phyloP scores from a whole-genome alignment of 2,888 invertebrate genomes.

The Horisme vitalbata region DNA sequence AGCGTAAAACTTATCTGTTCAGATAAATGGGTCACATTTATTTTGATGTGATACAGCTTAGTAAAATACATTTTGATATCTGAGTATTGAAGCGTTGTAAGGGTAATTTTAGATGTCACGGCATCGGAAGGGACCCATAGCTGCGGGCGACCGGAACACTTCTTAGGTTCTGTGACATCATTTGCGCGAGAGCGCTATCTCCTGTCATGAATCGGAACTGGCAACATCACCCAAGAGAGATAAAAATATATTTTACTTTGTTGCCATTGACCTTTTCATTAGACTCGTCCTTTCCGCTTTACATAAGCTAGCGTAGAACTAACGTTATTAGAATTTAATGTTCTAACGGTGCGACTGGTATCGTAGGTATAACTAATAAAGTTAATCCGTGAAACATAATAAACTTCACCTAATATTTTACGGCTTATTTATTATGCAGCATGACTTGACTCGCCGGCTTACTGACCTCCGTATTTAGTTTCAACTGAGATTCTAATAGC shows the following conservation, averaged over 20 bases:
- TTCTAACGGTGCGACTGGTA: slow-evolving; percentile 14
- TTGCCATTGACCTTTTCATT: slow-evolving; percentile 29
- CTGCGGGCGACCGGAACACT: slow-evolving; percentile 52
- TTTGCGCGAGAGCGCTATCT: slow-evolving; percentile 47
- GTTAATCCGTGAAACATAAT: slow-evolving; percentile 25
- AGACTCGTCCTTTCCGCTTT: not conserved
- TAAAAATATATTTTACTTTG: slow-evolving; percentile 43
- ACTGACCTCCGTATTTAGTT: slow-evolving; percentile 37
- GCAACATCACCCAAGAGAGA: slow-evolving; percentile 43
- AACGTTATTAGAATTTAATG: slow-evolving; percentile 25
- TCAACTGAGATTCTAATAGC: slow-evolving; percentile 30
- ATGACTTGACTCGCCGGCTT: slow-evolving; percentile 38
- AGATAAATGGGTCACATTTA: slow-evolving; percentile 31
- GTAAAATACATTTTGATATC: slow-evolving; percentile 19
- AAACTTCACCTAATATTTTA: slow-evolving; percentile 36
- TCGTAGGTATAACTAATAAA: slow-evolving; percentile 19
- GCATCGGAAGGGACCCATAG: slow-evolving; percentile 51
- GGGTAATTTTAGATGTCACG: slow-evolving; percentile 41
- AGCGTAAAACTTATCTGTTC: slow-evolving; percentile 31
- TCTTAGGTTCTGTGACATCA: slow-evolving; percentile 43
- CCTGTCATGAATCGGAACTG: slow-evolving; percentile 39
- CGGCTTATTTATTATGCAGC: slow-evolving; percentile 31
- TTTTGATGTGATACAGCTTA: slow-evolving; percentile 23
- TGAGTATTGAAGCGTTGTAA: slow-evolving; percentile 14
- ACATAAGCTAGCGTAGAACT: not conserved